phyloP scores from a whole-genome alignment of 2,797 vertebrate species.

The Schizopygopsis malacanthus region DNA sequence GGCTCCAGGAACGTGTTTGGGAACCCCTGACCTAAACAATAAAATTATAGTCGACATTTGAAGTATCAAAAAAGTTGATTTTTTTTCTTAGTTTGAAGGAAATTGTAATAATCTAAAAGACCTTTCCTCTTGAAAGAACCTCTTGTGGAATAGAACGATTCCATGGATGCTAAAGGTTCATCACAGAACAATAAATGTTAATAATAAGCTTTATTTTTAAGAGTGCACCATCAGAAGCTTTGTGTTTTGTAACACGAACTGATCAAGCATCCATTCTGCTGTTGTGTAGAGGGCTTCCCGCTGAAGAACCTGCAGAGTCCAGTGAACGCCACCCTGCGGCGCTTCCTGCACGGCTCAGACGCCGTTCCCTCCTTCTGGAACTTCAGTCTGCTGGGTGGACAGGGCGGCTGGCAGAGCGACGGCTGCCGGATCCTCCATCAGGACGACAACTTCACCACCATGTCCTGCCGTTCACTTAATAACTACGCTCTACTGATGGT shows the following conservation, averaged over 20 bases:
- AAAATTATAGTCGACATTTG: too few species aligned
- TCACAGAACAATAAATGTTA: background rate
- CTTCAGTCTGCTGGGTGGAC: constrained; percentile 86
- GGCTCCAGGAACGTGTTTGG: too few species aligned
- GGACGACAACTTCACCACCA: constrained; percentile 91
- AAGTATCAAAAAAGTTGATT: too few species aligned
- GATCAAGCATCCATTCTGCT: background rate
- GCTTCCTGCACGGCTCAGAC: constrained; percentile 88
- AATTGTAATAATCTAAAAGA: too few species aligned
- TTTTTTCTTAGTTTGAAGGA: background rate
- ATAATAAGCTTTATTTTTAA: background rate
- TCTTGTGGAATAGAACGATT: background rate
- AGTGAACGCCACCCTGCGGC: constrained; percentile 89
- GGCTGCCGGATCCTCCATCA: constrained; percentile 89
- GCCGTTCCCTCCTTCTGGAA: constrained; percentile 92
- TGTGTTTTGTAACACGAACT: background rate
- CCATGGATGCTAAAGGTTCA: background rate
- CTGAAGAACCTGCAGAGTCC: constrained; percentile 76
- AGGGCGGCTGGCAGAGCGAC: constrained; percentile 93
- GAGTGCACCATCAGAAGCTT: background rate
- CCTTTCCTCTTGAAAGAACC: background rate
- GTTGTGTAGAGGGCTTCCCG: constrained; percentile 81
- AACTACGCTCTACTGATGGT: constrained; percentile 95
- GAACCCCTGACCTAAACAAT: too few species aligned
- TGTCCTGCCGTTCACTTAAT: constrained; percentile 91